Base-by-base conservation (phyloP, 37 sponge, comb jelly and placozoan species). In the Cladorhizidae sp. region DNA sequence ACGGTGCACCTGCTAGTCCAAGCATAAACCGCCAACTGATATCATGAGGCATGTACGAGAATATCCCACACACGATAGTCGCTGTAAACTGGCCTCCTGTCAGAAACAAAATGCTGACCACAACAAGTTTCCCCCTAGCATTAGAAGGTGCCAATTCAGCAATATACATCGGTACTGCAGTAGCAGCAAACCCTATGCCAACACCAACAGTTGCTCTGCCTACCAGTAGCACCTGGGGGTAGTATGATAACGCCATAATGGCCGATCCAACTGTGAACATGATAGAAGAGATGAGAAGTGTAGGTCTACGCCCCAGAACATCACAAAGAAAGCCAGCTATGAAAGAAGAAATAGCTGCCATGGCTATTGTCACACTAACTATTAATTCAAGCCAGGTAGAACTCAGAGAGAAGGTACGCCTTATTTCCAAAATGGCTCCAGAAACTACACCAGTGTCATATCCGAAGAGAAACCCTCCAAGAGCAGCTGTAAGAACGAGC, bases 391-490 rank as follows among this genome's bases (percentile, higher is more conserved):
- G 87, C 83, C 83, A 81, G 31, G 62, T 1, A 26, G 81, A 54
- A 21, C 61, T 56, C 64, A 94, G 63, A 40, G 75, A 11, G 49
- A 89, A 94, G 0, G 51, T 41, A 18, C 52, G 63, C 2, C 64
- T 72, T 23, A 97, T 50, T 62, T 79, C 73, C 39, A 97, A 51
- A 69, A 97, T 88, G 40, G 97, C 94, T 0, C 97, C 97, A 18
- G 95, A 91, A 18, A 97, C 92, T 0, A 97, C 92, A 0, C 97
- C 97, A 0, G 97, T 97, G 74, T 97, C 94, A 75, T 97, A 97
- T 29, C 97, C 97, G 43, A 97, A 97, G 23, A 97, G 80, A 57
- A 89, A 93, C 61, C 94, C 97, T 0, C 97, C 94, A 7, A 82
- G 70, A 11, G 85, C 71, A 0, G 85, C 39, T 38, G 77, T 56